Percentiles rank a stretch among this genome's conserved stretches.
phyloP scores from a whole-genome alignment of 2,797 vertebrate species.

The Pelochelys cantorii region DNA sequence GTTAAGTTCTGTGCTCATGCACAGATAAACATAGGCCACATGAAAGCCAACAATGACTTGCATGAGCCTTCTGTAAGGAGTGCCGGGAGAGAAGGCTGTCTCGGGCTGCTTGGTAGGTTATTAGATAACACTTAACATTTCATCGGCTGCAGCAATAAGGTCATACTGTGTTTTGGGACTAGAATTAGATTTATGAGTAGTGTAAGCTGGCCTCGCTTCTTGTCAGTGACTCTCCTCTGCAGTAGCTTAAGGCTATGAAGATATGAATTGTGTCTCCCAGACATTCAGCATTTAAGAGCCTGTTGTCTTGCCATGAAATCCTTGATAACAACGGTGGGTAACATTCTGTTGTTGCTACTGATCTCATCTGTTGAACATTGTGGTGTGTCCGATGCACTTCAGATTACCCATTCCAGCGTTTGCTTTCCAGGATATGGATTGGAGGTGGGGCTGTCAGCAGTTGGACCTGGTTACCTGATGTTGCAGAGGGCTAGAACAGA shows the following conservation, averaged over 20 bases:
- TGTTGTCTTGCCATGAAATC: constrained; percentile 64
- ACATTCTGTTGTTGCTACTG: neutral
- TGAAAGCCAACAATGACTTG: neutral
- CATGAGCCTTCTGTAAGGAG: neutral
- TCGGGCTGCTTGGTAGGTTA: constrained; percentile 39
- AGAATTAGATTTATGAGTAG: constrained; percentile 29
- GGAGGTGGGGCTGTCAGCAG: neutral
- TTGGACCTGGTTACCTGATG: constrained; percentile 15
- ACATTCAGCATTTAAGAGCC: constrained; percentile 28
- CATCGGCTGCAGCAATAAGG: neutral
- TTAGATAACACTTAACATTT: constrained; percentile 17
- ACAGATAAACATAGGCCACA: constrained; percentile 1
- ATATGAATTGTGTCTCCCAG: constrained; percentile 7
- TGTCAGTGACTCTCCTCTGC: constrained; percentile 3
- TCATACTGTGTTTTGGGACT: constrained; percentile 3
- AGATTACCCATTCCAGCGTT: neutral
- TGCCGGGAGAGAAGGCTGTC: constrained; percentile 20
- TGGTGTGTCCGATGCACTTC: constrained; percentile 8
- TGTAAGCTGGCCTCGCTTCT: constrained; percentile 34
- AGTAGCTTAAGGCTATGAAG: constrained; percentile 36
- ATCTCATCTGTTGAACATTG: neutral
- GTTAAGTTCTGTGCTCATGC: constrained; percentile 21
- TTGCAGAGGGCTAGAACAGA: neutral
- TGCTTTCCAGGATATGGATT: neutral
- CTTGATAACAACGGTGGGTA: neutral